Evolutionary conservation across 2,113 vertebrate genomes (phyloP).

Genomic region (Echinops telfairi): DNA sequence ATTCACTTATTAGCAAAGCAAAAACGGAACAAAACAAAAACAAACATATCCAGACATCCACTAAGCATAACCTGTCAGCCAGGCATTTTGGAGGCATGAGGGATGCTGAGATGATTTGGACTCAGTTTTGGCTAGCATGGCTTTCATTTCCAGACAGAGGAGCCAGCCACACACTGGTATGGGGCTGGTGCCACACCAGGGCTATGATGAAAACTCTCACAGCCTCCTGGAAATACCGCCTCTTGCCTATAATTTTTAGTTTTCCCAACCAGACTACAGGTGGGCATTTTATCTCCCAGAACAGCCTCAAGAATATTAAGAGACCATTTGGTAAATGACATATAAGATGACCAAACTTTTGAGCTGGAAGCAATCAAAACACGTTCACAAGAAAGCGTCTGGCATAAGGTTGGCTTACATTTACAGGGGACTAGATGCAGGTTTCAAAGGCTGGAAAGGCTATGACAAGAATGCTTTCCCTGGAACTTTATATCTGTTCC

Average conservation of each 20-base stretch:
- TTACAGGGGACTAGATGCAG: neutral
- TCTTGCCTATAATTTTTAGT: neutral
- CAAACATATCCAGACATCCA: neutral
- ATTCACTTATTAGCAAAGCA: neutral
- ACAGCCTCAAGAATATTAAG: neutral
- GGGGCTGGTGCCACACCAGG: neutral
- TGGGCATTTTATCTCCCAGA: neutral
- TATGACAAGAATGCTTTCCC: neutral
- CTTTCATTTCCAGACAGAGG: neutral
- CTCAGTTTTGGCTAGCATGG: neutral
- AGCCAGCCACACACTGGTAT: neutral
- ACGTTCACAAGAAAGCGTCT: neutral
- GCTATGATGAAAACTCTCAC: neutral
- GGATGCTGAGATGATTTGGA: neutral
- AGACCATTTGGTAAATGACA: neutral
- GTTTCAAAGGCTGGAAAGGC: neutral
- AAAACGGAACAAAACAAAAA: neutral
- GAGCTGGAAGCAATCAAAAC: neutral
- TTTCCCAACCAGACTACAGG: neutral
- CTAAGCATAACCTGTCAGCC: neutral
- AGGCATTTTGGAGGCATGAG: neutral
- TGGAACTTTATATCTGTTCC: neutral
- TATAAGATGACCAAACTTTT: neutral
- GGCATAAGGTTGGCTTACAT: neutral
- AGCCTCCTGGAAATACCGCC: neutral